phyloP scores from a whole-genome alignment of 2,888 invertebrate species.

The Napeogenes inachia region DNA sequence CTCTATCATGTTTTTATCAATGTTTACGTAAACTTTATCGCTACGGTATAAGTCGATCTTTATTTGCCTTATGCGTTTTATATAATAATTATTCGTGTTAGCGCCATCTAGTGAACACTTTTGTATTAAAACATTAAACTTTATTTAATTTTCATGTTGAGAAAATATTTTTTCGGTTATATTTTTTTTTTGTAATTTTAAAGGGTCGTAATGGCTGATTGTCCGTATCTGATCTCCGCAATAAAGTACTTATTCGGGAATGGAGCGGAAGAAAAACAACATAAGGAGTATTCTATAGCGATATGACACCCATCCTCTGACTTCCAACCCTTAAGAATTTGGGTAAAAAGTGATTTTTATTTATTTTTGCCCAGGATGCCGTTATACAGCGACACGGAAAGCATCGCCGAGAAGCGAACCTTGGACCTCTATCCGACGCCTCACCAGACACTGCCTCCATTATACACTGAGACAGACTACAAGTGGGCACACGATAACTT shows the following conservation, averaged over 20 bases:
- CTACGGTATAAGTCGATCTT: conserved; percentile 3
- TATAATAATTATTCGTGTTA: not conserved
- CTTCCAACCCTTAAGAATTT: no score
- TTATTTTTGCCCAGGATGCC: conserved; percentile 54
- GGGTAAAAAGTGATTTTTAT: not conserved
- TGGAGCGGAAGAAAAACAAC: no score
- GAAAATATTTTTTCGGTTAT: no score
- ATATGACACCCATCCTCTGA: no score
- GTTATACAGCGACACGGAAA: conserved; percentile 54
- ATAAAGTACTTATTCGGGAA: no score
- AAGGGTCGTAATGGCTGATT: no score
- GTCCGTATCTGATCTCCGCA: no score
- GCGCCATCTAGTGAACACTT: no score
- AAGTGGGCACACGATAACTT: conserved; percentile 54
- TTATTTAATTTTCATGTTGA: no score
- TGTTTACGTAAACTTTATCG: conserved; percentile 8
- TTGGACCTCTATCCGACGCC: conserved; percentile 70
- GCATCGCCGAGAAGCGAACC: conserved; percentile 54
- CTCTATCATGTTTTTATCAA: conserved; percentile 1
- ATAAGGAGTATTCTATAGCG: no score
- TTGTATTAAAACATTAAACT: no score
- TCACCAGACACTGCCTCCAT: conserved; percentile 69
- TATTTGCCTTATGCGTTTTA: conserved; percentile 13
- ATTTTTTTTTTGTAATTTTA: no score
- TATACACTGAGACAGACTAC: conserved; percentile 59